Evolutionary conservation across 1,140 invertebrate species (phyloP), one percentile per base, ranked within the genome.

Genomic region (Ylistrum balloti): DNA sequence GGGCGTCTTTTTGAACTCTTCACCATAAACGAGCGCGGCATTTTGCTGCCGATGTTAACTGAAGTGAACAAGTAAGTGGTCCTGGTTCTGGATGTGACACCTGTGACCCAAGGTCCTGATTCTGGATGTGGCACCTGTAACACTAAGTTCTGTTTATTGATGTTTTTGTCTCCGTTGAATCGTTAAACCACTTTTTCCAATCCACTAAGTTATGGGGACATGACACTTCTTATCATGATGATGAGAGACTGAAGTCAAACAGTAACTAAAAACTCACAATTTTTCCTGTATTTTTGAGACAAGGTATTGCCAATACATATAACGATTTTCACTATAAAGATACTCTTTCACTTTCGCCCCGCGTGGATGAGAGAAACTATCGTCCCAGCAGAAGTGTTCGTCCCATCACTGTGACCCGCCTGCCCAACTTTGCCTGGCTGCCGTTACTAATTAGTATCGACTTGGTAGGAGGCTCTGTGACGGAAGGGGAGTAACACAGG

Each of bases 1-100:
- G 56, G 56, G 56, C 56, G 56, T 74, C 56, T 74, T 74, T 74
- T 74, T 5, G 56, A 74, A 74, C n/a, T 74, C 56, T 74, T 74
- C 56, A 74, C 56, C 56, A 74, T 74, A 74, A 74, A 74, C 28
- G 56, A 74, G 56, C 56, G 56, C n/a, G 56, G 56, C 56, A 74
- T 74, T 74, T 74, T 74, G 22, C 9, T 74, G 17, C 20, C n/a
- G 56, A 28, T 28, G 3, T 9, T 5, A 28, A 2, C 56, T 74
- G 56, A 28, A n/a, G 56, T 74, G 22, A 74, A 74, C 22, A 74
- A 74, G 5, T 74, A 28, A 74, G 22, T 74, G 56, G 56, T 74
- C 56, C 56, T 1, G 56, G n/a, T 74, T 74, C 22, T n/a, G 56
- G n/a, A 74, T 20, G 17, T 74, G n/a, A 28, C 22, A 74, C 22